Evolutionary conservation across 92 coral and sea anemone genomes (phyloP).

Genomic region (Bergia puertoricense): DNA sequence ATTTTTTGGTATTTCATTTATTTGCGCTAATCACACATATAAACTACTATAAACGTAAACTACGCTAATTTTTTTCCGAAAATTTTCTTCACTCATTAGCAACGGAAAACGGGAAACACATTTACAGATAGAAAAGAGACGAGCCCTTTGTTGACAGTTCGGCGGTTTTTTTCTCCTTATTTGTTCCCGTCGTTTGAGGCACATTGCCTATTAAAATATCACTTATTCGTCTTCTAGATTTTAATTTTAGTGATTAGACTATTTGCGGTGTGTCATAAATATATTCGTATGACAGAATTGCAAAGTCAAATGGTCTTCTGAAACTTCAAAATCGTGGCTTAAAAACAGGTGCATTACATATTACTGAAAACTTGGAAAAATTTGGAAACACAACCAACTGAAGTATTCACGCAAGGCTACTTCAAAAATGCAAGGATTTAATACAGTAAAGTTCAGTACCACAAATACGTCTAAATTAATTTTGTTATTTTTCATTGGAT

Average conservation of each 20-base stretch:
- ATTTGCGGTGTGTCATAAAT: not conserved
- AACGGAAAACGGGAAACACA: not conserved
- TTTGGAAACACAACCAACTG: not conserved
- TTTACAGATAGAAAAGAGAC: not conserved
- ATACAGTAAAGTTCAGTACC: no score
- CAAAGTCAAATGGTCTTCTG: not conserved
- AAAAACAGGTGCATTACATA: not conserved
- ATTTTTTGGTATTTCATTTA: not conserved
- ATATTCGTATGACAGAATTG: not conserved
- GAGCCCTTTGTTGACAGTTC: not conserved
- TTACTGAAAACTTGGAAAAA: not conserved
- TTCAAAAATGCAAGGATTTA: not conserved
- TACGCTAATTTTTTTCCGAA: not conserved
- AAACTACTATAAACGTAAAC: not conserved
- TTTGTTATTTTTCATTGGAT: no score
- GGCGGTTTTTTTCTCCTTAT: not conserved
- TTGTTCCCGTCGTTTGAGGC: conserved; percentile 16
- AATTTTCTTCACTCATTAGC: not conserved
- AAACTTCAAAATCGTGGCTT: not conserved
- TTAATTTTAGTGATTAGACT: conserved; percentile 8
- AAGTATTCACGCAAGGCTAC: not conserved
- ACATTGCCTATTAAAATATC: conserved; percentile 21
- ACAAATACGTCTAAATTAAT: not conserved
- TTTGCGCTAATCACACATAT: not conserved
- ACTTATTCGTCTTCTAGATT: conserved; percentile 22